Evolutionary conservation across 2,113 vertebrate genomes (phyloP).

Genomic region (Puma concolor): DNA sequence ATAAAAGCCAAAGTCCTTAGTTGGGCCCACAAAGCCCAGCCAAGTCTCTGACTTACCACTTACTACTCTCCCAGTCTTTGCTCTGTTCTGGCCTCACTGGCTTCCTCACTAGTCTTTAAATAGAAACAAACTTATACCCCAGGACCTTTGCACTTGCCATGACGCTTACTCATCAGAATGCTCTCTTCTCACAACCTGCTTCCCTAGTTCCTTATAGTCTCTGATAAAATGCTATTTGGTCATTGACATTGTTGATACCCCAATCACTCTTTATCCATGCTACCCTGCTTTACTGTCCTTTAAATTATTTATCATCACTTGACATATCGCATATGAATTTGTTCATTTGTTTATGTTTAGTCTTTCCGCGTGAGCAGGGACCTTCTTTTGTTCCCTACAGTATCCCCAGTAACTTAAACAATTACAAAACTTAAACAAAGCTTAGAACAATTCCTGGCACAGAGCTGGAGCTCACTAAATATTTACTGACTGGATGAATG

Average conservation of each 20-base stretch:
- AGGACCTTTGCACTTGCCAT: background rate
- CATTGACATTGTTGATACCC: background rate
- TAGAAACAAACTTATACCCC: background rate
- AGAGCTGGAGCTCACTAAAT: conserved; percentile 9
- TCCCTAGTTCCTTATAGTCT: background rate
- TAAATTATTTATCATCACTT: background rate
- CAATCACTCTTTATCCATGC: background rate
- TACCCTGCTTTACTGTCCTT: background rate
- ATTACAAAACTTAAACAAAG: no score
- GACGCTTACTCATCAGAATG: background rate
- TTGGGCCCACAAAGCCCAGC: background rate
- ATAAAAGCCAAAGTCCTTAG: background rate
- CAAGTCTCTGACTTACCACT: background rate
- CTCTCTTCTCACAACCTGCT: background rate
- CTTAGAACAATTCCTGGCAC: conserved; percentile 13
- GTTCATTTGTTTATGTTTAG: conserved; percentile 2
- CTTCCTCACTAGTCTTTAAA: background rate
- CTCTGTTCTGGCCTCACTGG: background rate
- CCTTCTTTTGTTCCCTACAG: background rate
- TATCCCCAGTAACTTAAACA: background rate
- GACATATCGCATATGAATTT: background rate
- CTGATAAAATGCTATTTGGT: background rate
- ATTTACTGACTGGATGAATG: background rate
- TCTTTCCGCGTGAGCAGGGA: background rate
- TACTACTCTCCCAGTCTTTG: background rate